Conservation (phyloP, 2,113 vertebrate genomes). For the Lepus europaeus region DNA sequence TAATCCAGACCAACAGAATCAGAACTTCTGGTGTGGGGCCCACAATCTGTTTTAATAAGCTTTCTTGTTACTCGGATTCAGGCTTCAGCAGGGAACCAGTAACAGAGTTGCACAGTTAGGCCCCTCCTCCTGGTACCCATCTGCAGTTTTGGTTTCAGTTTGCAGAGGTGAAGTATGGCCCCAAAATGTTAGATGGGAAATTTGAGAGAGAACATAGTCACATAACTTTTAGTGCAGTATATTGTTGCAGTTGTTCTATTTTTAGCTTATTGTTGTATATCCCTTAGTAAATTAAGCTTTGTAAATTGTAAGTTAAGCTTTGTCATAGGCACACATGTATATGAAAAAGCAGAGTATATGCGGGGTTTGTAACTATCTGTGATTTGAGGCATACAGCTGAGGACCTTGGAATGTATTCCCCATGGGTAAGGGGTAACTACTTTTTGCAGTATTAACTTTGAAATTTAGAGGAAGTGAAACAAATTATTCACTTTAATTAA, state of each 20-base stretch:
- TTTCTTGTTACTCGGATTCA: background rate
- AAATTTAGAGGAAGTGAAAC: slow-evolving; percentile 9
- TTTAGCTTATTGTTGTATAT: background rate
- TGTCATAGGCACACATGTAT: background rate
- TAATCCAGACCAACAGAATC: background rate
- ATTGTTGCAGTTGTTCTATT: background rate
- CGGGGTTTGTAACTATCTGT: background rate
- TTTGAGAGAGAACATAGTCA: background rate
- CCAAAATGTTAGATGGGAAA: background rate
- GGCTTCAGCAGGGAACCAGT: background rate
- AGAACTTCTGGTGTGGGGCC: background rate
- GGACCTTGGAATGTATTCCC: background rate
- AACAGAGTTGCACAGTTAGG: background rate
- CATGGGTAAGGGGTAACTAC: background rate
- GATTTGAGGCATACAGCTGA: background rate
- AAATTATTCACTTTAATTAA: background rate
- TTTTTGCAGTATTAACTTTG: background rate
- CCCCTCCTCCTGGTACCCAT: no score
- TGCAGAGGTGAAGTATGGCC: background rate
- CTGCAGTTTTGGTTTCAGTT: background rate
- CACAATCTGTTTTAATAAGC: background rate
- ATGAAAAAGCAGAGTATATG: background rate
- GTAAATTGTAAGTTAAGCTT: background rate
- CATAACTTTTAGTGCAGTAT: background rate
- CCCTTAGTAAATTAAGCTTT: no score